Evolutionary conservation across 2,113 vertebrate genomes (phyloP).

Genomic region (Garra rufa): DNA sequence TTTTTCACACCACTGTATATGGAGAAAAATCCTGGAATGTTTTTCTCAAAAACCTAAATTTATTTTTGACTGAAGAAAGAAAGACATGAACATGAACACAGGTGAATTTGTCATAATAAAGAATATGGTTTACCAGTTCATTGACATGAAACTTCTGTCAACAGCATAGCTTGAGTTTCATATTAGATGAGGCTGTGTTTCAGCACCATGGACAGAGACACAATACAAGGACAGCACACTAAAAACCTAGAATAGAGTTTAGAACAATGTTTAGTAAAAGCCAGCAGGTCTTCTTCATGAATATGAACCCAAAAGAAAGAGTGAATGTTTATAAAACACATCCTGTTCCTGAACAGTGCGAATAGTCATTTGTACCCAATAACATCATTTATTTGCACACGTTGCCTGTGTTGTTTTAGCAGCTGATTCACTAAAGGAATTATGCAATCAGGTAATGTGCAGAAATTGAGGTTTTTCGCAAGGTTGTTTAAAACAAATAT

Average conservation of each 20-base stretch:
- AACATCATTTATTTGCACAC: not conserved
- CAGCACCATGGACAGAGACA: constrained; percentile 13
- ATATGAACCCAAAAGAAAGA: not conserved
- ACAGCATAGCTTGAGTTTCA: not conserved
- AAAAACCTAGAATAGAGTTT: not conserved
- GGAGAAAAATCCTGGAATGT: too few species aligned
- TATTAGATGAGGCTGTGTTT: not conserved
- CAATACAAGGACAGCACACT: not conserved
- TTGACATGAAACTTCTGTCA: not conserved
- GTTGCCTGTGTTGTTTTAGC: not conserved
- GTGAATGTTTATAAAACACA: not conserved
- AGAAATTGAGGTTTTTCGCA: not conserved
- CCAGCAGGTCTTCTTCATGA: not conserved
- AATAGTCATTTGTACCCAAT: not conserved
- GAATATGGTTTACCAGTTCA: too few species aligned
- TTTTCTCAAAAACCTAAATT: too few species aligned
- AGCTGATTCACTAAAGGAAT: not conserved
- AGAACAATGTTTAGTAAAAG: not conserved
- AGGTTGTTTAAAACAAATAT: not conserved
- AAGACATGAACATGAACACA: too few species aligned
- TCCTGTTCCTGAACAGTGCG: not conserved
- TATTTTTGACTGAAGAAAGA: too few species aligned
- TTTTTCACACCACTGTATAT: too few species aligned
- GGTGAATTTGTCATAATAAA: too few species aligned
- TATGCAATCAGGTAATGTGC: not conserved